phyloP scores from a whole-genome alignment of 1,140 invertebrate genomes.

The Ericerus pela region DNA sequence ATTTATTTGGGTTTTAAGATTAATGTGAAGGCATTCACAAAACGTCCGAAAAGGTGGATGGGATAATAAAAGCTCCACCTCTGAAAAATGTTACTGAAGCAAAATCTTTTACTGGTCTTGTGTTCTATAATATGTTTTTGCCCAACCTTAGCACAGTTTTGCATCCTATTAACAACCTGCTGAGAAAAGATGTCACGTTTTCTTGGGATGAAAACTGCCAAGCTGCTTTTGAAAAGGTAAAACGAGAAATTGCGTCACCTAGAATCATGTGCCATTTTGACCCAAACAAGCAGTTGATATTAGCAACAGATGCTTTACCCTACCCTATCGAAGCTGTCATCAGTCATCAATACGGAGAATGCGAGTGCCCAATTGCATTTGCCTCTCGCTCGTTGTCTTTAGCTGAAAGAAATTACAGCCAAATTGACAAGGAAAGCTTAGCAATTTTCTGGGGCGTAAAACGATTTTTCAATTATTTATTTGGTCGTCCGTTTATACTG shows the following conservation, averaged over 20 bases:
- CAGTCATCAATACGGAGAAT: not conserved
- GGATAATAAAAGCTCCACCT: slow-evolving; percentile 26
- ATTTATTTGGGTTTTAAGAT: slow-evolving; percentile 31
- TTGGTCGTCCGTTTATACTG: slow-evolving; percentile 32
- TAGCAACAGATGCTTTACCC: slow-evolving; percentile 19
- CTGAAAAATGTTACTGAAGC: slow-evolving; percentile 28
- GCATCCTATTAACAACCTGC: slow-evolving; percentile 23
- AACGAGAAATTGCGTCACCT: slow-evolving; percentile 4
- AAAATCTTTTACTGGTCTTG: slow-evolving; percentile 27
- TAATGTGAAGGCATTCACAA: slow-evolving; percentile 25
- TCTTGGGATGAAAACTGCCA: slow-evolving; percentile 16
- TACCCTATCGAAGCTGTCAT: slow-evolving; percentile 18
- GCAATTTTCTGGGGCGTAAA: slow-evolving; percentile 34
- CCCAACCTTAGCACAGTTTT: slow-evolving; percentile 21
- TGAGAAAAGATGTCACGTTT: slow-evolving; percentile 19
- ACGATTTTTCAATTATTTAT: slow-evolving; percentile 33
- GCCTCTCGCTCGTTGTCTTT: slow-evolving; percentile 23
- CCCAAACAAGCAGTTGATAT: slow-evolving; percentile 16
- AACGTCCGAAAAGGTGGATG: slow-evolving; percentile 28
- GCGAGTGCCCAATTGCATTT: slow-evolving; percentile 25
- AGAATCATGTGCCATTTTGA: slow-evolving; percentile 19
- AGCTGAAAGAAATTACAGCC: slow-evolving; percentile 24
- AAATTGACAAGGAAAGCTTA: slow-evolving; percentile 35
- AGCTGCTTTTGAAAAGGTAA: slow-evolving; percentile 14
- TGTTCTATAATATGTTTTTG: slow-evolving; percentile 29